A percentile compares a stretch with the other conserved stretches of the same genome.
These are phyloP conservation scores for Branchinecta lynchi DNA, from an alignment of 1,140 invertebrate genomes.

Conservation along the genomic window DNA sequence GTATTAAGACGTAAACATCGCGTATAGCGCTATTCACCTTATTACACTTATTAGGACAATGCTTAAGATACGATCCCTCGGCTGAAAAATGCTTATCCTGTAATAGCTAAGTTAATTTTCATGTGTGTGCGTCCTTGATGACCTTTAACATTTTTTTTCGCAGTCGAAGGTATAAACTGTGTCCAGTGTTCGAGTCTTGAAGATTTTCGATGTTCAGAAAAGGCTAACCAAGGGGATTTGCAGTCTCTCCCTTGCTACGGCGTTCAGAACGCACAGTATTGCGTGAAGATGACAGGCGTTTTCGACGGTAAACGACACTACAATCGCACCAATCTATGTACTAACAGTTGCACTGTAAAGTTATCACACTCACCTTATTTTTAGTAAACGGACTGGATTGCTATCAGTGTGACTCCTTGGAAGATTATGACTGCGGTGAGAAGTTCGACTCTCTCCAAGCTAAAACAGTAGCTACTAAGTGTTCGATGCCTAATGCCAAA, in stretches of 20 bases:
- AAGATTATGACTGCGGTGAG: conserved; percentile 76
- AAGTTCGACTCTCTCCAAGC: conserved; percentile 45
- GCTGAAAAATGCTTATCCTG: no score
- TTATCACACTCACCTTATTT: conserved; percentile 12
- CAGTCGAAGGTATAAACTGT: not conserved
- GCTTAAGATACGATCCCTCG: no score
- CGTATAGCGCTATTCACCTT: no score
- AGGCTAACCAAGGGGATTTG: conserved; percentile 17
- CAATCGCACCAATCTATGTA: not conserved
- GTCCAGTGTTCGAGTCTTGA: conserved; percentile 18
- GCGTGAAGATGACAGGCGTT: conserved; percentile 21
- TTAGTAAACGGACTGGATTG: conserved; percentile 51
- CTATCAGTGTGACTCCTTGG: conserved; percentile 73
- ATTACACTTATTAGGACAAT: no score
- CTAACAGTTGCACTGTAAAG: not conserved
- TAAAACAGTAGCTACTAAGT: conserved; percentile 49
- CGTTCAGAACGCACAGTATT: conserved; percentile 19
- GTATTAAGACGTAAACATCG: no score
- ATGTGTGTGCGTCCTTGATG: no score
- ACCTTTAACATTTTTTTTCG: not conserved
- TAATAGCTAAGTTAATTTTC: no score
- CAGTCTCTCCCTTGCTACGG: conserved; percentile 18
- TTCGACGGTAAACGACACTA: conserved; percentile 20
- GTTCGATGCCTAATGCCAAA: conserved; percentile 56
- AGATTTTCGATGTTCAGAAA: conserved; percentile 21